These are phyloP conservation scores for Cordilura impudica DNA, from an alignment of 2,888 invertebrate species.

Conservation along the genomic window DNA sequence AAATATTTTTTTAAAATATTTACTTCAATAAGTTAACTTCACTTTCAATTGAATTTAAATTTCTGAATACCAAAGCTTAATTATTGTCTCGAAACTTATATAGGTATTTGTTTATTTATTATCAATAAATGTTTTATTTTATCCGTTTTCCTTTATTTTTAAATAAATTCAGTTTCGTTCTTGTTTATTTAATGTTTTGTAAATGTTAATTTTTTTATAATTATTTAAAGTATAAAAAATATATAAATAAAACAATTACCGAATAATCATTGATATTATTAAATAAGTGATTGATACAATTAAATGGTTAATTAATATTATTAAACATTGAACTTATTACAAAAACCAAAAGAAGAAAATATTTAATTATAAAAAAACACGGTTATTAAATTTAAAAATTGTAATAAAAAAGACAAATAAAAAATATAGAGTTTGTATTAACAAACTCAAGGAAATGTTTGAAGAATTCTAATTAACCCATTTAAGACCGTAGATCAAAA, in stretches of 20 bases:
- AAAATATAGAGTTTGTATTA: constrained; percentile 22
- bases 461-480: too few species aligned
- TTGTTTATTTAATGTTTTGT: too few species aligned
- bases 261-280: constrained; percentile 55
- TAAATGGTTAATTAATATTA: constrained; percentile 59
- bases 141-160: constrained; percentile 1
- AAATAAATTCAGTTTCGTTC: too few species aligned
- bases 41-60: background rate
- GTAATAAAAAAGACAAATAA: constrained; percentile 28
- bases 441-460: constrained; percentile 6
- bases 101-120: constrained; percentile 39
- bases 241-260: constrained; percentile 16
- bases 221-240: background rate
- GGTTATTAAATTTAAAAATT: constrained; percentile 8
- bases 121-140: background rate
- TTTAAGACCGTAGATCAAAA: too few species aligned
- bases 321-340: constrained; percentile 52
- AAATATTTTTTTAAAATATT: background rate
- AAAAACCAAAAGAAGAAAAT: constrained; percentile 9
- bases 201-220: constrained; percentile 20
- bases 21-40: background rate
- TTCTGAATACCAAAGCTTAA: background rate
- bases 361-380: background rate
- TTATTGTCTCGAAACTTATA: constrained; percentile 20
- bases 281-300: constrained; percentile 57